Evolutionary conservation across 2,888 invertebrate genomes (phyloP), one percentile per base, ranked within the genome.

Genomic region (Nysson spinosus): DNA sequence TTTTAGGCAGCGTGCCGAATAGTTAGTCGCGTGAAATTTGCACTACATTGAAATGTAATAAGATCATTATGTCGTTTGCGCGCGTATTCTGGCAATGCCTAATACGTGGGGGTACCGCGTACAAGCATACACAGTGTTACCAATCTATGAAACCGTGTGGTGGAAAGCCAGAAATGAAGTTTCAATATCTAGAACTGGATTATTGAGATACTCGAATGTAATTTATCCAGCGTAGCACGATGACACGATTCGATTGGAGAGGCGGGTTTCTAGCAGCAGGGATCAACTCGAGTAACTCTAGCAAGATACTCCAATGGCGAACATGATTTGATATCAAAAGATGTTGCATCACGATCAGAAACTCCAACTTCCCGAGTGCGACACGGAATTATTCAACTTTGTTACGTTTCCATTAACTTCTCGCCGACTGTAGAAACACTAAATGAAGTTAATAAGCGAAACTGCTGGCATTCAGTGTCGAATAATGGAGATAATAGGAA

Each of bases 181-280:
- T 28, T 4, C 4, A 34, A 34, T 16, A 14, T 37, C 37, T 37
- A 17, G 19, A 3, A 6, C 3, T 4, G 37, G 1, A 7, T n/a
- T 11, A 9, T 17, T 4, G 3, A 17, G 11, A 2, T 55, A 14
- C 22, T 44, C 24, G 7, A 44, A 46, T 28, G 43, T 44, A 46
- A 55, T 54, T 50, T 17, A 55, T 20, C 43, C 39, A 39, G 12
- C 16, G 24, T 3, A 30, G 37, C 24, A 16, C 11, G 11, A 34
- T 43, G 40, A 28, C 44, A 24, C 11, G 51, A 12, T 19, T 46
- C 52, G 24, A 42, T 42, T 11, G 26, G 12, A 11, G 9, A 24
- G 64, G 46, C 43, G 35, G 37, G n/a, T 50, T 49, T 60, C 65
- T 68, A 68, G 65, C 66, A 40, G 56, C 52, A 50, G 50, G 26